Conservation (phyloP, 2,113 vertebrate genomes). For the Micronycteris hirsuta region DNA sequence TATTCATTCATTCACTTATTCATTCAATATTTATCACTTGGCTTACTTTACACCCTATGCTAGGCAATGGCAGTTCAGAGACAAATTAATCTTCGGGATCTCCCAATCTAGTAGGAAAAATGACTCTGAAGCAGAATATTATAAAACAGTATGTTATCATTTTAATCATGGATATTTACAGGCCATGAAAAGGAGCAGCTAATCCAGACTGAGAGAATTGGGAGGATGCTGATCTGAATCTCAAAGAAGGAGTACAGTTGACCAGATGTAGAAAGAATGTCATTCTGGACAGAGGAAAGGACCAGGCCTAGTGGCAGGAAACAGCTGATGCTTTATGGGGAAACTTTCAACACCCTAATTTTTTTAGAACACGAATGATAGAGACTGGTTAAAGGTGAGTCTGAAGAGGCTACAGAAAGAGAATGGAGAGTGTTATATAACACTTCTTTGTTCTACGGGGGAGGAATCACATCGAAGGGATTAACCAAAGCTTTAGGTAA, state of each 20-base stretch:
- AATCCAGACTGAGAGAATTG: background rate
- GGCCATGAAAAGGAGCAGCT: background rate
- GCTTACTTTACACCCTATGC: background rate
- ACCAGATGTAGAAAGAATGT: background rate
- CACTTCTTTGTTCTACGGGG: background rate
- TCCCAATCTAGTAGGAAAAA: background rate
- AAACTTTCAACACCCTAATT: background rate
- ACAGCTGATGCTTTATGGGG: no score
- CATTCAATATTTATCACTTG: background rate
- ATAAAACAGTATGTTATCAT: background rate
- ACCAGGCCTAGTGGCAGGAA: background rate
- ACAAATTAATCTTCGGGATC: background rate
- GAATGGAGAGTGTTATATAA: background rate
- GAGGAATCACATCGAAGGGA: background rate
- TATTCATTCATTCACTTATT: background rate
- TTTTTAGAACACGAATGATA: background rate
- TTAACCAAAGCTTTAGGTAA: background rate
- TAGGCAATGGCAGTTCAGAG: background rate
- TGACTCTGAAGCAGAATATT: background rate
- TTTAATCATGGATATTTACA: background rate
- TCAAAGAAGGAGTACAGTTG: background rate
- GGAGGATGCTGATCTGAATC: background rate
- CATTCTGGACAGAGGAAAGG: background rate
- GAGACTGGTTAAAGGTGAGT: background rate
- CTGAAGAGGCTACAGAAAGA: background rate